Evolutionary conservation across 2,797 vertebrate genomes (phyloP), one percentile per base, ranked within the genome.

Genomic region (Podarcis siculus): DNA sequence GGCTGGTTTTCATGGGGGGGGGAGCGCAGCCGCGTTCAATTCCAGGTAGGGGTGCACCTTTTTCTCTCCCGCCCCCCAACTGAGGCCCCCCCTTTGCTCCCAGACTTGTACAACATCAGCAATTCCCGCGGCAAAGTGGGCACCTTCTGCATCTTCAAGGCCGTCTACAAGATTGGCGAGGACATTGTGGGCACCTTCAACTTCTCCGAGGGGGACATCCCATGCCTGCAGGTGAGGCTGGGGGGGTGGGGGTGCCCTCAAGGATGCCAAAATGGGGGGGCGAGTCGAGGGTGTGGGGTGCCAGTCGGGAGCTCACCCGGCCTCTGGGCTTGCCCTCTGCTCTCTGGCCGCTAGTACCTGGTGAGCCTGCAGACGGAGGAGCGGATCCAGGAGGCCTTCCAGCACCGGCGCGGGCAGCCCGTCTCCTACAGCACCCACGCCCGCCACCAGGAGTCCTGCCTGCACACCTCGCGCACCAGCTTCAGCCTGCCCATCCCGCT

Each of bases 71-170:
- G 10, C 25, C 69, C 10, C 69, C 32, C 9, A 0, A 9, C 10
- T 15, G 2, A 35, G 27, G 8, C 5, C 17, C 1, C 45, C 67
- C 12, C 49, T 39, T 93, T 73, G 6, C 90, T 55, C 87, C 8
- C 95, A 99, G 99, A 98, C 93, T 96, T 99, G 82, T 99, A 99
- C 92, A 99, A 98, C 91, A 99, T 99, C 97, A 99, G 98, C 92
- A 99, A 99, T 73, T 93, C 97, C 83, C 97, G 97, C 9, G 99
- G 99, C 39, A 99, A 99, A 92, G 99, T 99, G 90, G 98, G 98
- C 9, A 99, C 98, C 0, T 99, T 99, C 95, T 98, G 98, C 96
- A 98, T 99, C 96, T 99, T 99, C 96, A 99, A 99, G 95, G 98
- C 97, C 0, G 97, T 99, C 3, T 99, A 99, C 97, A 98, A 98